Conservation (phyloP, 2,888 invertebrate genomes). For the Eilema depressum region DNA sequence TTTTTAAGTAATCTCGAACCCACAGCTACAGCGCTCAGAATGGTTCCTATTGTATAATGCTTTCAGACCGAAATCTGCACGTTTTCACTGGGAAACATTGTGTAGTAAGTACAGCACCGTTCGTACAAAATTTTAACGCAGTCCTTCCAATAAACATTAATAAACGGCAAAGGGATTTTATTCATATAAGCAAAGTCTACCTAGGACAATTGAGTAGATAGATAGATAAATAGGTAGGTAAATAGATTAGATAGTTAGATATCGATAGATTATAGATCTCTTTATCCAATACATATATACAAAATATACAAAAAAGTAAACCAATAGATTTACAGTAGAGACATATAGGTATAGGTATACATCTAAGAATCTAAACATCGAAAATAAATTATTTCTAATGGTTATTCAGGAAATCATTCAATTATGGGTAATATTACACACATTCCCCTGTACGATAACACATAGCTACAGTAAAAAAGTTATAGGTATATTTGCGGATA, state of each 20-base stretch:
- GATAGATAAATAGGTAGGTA: too few species aligned
- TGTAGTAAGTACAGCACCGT: not conserved
- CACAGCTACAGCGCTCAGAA: not conserved
- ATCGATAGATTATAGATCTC: too few species aligned
- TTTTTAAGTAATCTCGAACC: not conserved
- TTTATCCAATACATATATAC: too few species aligned
- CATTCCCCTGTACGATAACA: not conserved
- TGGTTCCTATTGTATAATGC: not conserved
- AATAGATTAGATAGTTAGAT: too few species aligned
- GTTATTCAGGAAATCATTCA: too few species aligned
- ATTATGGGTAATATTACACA: not conserved
- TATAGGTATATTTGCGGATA: too few species aligned
- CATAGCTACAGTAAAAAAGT: not conserved
- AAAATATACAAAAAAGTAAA: too few species aligned
- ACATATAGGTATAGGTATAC: too few species aligned
- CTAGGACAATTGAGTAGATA: not conserved
- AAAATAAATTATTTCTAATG: too few species aligned
- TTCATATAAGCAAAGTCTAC: too few species aligned
- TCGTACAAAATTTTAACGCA: not conserved
- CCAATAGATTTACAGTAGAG: too few species aligned
- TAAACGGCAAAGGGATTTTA: not conserved
- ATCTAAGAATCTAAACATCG: too few species aligned
- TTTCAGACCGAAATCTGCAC: slow-evolving; percentile 4
- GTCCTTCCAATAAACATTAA: not conserved
- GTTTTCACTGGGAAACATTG: not conserved